Conservation (phyloP, 2,797 vertebrate species). For the Sebastes nivosus region DNA sequence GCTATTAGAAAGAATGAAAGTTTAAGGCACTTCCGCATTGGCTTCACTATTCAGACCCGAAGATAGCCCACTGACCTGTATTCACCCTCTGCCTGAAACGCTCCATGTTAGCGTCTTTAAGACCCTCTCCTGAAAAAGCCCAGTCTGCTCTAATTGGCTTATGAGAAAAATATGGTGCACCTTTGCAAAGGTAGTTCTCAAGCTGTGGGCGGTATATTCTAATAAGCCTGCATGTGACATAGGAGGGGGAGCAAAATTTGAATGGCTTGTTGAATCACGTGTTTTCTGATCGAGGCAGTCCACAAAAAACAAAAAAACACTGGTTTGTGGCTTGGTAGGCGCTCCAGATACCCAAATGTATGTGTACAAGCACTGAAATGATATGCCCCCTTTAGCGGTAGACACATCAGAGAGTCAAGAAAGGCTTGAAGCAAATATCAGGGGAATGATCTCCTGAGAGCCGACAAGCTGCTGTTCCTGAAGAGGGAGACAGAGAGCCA, state of each 20-base stretch:
- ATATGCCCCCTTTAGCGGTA: background rate
- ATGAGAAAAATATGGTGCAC: background rate
- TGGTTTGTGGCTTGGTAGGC: too few species aligned
- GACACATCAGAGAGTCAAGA: background rate
- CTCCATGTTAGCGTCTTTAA: too few species aligned
- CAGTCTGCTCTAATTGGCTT: background rate
- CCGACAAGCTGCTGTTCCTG: constrained; percentile 55
- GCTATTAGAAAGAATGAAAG: background rate
- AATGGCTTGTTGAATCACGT: background rate
- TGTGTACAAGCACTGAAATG: too few species aligned
- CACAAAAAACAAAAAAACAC: background rate
- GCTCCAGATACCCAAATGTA: too few species aligned
- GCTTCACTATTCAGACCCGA: too few species aligned
- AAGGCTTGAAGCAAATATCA: background rate
- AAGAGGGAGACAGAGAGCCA: constrained; percentile 81
- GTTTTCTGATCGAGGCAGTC: background rate
- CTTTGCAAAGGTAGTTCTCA: background rate
- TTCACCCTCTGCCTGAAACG: too few species aligned
- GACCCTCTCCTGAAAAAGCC: too few species aligned
- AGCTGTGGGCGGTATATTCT: background rate
- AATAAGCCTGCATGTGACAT: background rate
- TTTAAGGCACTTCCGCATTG: too few species aligned
- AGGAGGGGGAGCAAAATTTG: too few species aligned
- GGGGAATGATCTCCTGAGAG: constrained; percentile 6
- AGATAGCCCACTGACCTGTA: too few species aligned